Base-by-base conservation (phyloP, 2,888 invertebrate genomes). In the Caenorhabditis parvicauda region DNA sequence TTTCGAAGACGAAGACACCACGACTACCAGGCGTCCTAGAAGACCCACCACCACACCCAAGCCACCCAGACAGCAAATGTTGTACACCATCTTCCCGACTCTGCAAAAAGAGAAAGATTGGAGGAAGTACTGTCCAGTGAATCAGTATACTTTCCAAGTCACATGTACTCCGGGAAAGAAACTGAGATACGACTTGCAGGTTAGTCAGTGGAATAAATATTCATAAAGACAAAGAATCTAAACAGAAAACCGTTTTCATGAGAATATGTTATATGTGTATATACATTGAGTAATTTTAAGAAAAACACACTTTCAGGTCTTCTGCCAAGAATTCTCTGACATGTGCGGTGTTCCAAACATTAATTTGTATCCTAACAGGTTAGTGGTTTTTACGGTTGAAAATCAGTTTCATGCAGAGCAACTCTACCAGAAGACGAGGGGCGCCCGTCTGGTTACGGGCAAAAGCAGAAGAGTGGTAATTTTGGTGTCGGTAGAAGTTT, bases 381-480 rank as follows among this genome's bases (percentile, higher is more conserved):
- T 41, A 28, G 53, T 64, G 19, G 63, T 53, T 6, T n/a, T n/a
- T n/a, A n/a, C n/a, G n/a, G n/a, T n/a, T n/a, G n/a, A n/a, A n/a
- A 38, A 37, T 19, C n/a, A n/a, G n/a, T n/a, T n/a, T n/a, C n/a
- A n/a, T n/a, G n/a, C n/a, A n/a, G n/a, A n/a, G n/a, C n/a, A n/a
- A n/a, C n/a, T n/a, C n/a, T n/a, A n/a, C 50, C 54, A 7, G 63
- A 53, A 7, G 70, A 72, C 28, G 69, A 72, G 9, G 74, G 70
- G 35, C 49, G 72, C 14, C 76, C 75, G 2, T 62, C 65, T 17
- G 76, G 76, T n/a, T 76, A 75, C 45, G 76, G 76, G 12, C 76
- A 76, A 56, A 76, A 76, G 46, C 76, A 76, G 60, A 66, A 76
- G 55, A 75, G 75, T 48, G 76, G 76, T 41, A 67, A 75, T 24